A percentile compares a stretch with the other conserved stretches of the same genome.
Conservation (phyloP, 2,888 invertebrate species). For the Sipha maydis region DNA sequence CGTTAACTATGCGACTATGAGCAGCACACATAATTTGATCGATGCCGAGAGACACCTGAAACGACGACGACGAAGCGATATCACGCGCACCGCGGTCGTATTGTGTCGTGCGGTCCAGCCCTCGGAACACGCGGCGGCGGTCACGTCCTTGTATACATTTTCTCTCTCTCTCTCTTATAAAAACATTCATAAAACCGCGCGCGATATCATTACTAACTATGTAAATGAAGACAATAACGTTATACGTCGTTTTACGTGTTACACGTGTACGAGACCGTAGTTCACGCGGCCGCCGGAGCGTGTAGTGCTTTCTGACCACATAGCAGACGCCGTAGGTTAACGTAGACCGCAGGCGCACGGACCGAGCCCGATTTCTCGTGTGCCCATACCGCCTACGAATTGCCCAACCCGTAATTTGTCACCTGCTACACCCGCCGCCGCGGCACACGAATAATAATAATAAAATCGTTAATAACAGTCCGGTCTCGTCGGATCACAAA, state of each 20-base stretch:
- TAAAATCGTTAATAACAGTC: slow-evolving; percentile 62
- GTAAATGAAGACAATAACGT: slow-evolving; percentile 31
- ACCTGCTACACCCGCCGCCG: slow-evolving; percentile 32
- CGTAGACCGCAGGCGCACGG: slow-evolving; percentile 53
- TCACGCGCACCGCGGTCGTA: not conserved
- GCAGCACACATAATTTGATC: not conserved
- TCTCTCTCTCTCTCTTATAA: not conserved
- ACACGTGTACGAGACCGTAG: not conserved
- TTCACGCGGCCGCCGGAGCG: not conserved
- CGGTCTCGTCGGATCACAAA: slow-evolving; percentile 16
- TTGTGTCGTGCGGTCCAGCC: slow-evolving; percentile 2
- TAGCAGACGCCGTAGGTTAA: not conserved
- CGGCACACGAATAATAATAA: slow-evolving; percentile 47
- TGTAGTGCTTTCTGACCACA: slow-evolving; percentile 43
- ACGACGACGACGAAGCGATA: not conserved
- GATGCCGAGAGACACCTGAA: not conserved
- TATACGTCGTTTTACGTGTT: not conserved
- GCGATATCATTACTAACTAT: slow-evolving; percentile 17
- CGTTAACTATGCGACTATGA: not conserved
- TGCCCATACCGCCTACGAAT: slow-evolving; percentile 56
- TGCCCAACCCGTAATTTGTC: slow-evolving; percentile 61
- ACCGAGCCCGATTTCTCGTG: slow-evolving; percentile 54
- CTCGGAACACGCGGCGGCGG: not conserved
- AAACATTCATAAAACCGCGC: not conserved
- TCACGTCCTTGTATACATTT: not conserved